phyloP scores from a whole-genome alignment of 2,113 vertebrate genomes.

The Erythrocebus patas region DNA sequence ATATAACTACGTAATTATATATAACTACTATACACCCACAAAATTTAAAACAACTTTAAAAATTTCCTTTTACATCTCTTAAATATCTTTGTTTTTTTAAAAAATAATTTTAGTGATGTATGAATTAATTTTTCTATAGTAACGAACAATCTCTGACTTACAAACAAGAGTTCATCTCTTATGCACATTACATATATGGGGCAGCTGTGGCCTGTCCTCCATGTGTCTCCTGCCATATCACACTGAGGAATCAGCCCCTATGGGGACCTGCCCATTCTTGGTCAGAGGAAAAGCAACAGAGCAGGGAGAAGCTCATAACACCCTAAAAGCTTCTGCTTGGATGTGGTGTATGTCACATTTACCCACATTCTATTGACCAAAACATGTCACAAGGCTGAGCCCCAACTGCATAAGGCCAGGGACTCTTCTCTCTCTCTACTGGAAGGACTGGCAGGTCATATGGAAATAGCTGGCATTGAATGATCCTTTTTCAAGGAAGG shows the following conservation, averaged over 20 bases:
- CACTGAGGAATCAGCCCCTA: not conserved
- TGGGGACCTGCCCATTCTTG: not conserved
- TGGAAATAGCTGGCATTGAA: not conserved
- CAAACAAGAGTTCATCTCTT: too few relatives aligned
- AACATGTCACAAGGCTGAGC: not conserved
- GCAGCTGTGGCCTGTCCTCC: too few relatives aligned
- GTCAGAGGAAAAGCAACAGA: not conserved
- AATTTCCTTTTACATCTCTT: too few relatives aligned
- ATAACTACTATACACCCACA: too few relatives aligned
- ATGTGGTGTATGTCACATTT: not conserved
- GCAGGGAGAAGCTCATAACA: not conserved
- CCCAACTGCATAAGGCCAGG: not conserved
- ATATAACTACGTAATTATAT: too few relatives aligned
- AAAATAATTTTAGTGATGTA: too few relatives aligned
- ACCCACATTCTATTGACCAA: too few relatives aligned
- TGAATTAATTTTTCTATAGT: too few relatives aligned
- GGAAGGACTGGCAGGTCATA: not conserved
- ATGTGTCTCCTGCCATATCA: not conserved
- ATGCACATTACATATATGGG: too few relatives aligned
- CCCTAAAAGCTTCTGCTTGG: not conserved
- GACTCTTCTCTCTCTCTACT: not conserved
- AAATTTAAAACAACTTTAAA: too few relatives aligned
- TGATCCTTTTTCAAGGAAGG: not conserved
- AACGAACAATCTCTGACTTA: too few relatives aligned
- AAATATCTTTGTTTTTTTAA: too few relatives aligned